Evolutionary conservation across 2,113 vertebrate genomes (phyloP).

Genomic region (Chauna torquata): DNA sequence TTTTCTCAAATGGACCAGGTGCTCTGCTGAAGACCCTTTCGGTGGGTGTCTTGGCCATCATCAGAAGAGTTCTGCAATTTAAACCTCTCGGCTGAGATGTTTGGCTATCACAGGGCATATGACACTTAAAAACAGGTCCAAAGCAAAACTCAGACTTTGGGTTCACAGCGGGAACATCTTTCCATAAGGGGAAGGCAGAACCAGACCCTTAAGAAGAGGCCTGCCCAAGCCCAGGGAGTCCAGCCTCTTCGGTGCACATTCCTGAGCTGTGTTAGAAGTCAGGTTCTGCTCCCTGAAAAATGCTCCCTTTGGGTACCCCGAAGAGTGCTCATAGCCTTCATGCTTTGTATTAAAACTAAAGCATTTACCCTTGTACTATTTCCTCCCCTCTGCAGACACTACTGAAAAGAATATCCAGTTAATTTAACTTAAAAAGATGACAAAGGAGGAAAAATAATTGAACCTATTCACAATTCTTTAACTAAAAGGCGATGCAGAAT

Average conservation of each 20-base stretch:
- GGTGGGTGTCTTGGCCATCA: background rate
- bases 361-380: background rate
- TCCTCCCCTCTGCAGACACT: background rate
- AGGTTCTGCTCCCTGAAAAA: background rate
- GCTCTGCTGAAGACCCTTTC: background rate
- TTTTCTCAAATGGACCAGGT: background rate
- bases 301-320: background rate
- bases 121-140: background rate
- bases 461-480: background rate
- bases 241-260: background rate
- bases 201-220: background rate
- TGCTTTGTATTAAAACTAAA: background rate
- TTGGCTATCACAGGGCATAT: accelerated
- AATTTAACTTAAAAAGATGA: background rate
- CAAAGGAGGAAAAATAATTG: background rate
- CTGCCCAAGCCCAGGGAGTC: background rate
- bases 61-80: accelerated
- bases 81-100: background rate
- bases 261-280: background rate
- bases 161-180: background rate
- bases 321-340: background rate
- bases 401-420: background rate
- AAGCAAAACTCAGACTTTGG: background rate
- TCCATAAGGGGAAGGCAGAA: background rate
- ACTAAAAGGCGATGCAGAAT: background rate